These are phyloP conservation scores for Mormyrops boulengeri DNA, from an alignment of 2,797 vertebrate genomes.

Conservation along the genomic window DNA sequence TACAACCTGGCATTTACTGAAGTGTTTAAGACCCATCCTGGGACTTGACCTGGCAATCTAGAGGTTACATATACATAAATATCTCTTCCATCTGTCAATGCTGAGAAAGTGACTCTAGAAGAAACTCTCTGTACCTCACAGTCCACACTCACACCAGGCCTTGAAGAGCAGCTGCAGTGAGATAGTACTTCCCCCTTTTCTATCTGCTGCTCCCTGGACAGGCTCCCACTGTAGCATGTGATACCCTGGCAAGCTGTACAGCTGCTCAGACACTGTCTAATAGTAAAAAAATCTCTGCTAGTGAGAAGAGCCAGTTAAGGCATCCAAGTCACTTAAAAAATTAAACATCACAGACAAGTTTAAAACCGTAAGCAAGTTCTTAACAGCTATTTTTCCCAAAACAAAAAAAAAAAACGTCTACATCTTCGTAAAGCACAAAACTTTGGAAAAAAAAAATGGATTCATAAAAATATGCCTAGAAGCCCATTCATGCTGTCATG, in stretches of 20 bases:
- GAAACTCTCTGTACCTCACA: not conserved
- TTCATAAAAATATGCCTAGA: not conserved
- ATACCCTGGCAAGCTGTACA: not conserved
- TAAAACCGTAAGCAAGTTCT: not conserved
- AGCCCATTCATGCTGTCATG: not conserved
- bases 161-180: not conserved
- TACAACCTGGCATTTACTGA: not conserved
- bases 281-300: not conserved
- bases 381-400: not conserved
- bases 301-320: not conserved
- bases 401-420: not conserved
- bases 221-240: not conserved
- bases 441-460: not conserved
- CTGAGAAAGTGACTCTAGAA: not conserved
- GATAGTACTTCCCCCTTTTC: not conserved
- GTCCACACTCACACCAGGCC: not conserved
- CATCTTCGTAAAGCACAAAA: not conserved
- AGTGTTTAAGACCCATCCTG: not conserved
- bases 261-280: not conserved
- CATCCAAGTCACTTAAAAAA: not conserved
- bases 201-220: not conserved
- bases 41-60: not conserved
- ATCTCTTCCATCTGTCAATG: not conserved
- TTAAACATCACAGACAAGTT: not conserved
- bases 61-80: not conserved